Evolutionary conservation across 2,888 invertebrate genomes (phyloP).

Genomic region (Latheticus oryzae): DNA sequence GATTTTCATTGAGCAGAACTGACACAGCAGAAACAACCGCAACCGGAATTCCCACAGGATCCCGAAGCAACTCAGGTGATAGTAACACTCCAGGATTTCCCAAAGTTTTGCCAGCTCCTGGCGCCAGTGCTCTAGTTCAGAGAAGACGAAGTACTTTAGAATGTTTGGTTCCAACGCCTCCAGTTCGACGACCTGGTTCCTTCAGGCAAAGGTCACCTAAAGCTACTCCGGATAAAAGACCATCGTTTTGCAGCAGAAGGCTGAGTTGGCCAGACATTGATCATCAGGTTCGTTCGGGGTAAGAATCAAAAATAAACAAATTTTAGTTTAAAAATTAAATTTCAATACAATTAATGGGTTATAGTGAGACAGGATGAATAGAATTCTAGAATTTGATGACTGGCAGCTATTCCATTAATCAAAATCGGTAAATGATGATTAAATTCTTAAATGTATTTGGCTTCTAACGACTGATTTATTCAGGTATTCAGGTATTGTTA

Average conservation of each 20-base stretch:
- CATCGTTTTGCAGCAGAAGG: slow-evolving; percentile 81
- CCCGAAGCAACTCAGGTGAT: slow-evolving; percentile 64
- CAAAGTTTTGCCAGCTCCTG: slow-evolving; percentile 78
- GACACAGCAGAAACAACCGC: slow-evolving; percentile 59
- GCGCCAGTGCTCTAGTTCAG: slow-evolving; percentile 69
- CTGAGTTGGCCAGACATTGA: slow-evolving; percentile 89
- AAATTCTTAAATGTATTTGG: too few relatives aligned
- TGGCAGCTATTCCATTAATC: too few relatives aligned
- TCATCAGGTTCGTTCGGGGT: slow-evolving; percentile 86
- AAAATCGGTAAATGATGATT: too few relatives aligned
- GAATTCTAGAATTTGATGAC: too few relatives aligned
- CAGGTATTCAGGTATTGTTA: too few relatives aligned
- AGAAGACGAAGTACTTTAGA: slow-evolving; percentile 74
- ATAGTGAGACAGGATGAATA: too few relatives aligned
- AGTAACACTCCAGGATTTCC: slow-evolving; percentile 73
- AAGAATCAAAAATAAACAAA: slow-evolving; percentile 64
- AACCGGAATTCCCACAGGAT: slow-evolving; percentile 53
- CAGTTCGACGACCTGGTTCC: slow-evolving; percentile 66
- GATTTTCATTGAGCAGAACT: slow-evolving; percentile 62
- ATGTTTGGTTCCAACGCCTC: slow-evolving; percentile 60
- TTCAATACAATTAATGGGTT: too few relatives aligned
- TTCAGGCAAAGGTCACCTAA: slow-evolving; percentile 68
- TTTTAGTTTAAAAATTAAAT: too few relatives aligned
- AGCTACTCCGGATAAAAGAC: slow-evolving; percentile 72
- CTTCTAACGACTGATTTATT: too few relatives aligned